Conservation (phyloP, 2,113 vertebrate species). For the Elgaria multicarinata region DNA sequence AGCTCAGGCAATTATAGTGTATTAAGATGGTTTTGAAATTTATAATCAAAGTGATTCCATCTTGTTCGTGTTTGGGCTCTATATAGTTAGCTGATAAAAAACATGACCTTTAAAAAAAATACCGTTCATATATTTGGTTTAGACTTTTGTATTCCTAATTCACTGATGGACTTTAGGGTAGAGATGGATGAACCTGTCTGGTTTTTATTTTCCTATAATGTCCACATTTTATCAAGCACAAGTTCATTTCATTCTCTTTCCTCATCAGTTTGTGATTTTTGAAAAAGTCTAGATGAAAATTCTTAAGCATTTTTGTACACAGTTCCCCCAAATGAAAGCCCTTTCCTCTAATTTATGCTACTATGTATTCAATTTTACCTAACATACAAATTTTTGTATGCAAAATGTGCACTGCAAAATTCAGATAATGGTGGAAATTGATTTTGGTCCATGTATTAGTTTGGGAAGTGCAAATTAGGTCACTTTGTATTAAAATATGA, state of each 20-base stretch:
- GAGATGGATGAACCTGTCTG: not conserved
- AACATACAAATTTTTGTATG: too few species aligned
- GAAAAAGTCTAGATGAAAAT: not conserved
- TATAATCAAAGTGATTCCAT: slow-evolving; percentile 56
- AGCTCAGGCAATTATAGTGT: slow-evolving; percentile 58
- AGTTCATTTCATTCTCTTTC: not conserved
- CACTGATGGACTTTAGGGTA: slow-evolving; percentile 20
- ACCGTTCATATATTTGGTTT: slow-evolving; percentile 14
- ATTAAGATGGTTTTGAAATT: slow-evolving; percentile 64
- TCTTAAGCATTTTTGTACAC: not conserved
- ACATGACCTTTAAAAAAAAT: slow-evolving; percentile 24
- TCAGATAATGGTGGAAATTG: not conserved
- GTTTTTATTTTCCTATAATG: not conserved
- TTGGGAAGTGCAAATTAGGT: not conserved
- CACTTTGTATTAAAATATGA: not conserved
- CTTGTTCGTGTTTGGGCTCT: slow-evolving; percentile 33
- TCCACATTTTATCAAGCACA: not conserved
- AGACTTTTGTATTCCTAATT: slow-evolving; percentile 30
- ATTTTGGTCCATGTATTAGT: not conserved
- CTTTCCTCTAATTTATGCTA: not conserved
- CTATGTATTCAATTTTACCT: too few species aligned
- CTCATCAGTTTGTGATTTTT: not conserved
- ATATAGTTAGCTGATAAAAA: slow-evolving; percentile 31
- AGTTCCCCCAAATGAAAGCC: not conserved
- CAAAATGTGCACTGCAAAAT: not conserved